Evolutionary conservation across 1,140 invertebrate genomes (phyloP).

Genomic region (Meloidogyne chitwoodi): DNA sequence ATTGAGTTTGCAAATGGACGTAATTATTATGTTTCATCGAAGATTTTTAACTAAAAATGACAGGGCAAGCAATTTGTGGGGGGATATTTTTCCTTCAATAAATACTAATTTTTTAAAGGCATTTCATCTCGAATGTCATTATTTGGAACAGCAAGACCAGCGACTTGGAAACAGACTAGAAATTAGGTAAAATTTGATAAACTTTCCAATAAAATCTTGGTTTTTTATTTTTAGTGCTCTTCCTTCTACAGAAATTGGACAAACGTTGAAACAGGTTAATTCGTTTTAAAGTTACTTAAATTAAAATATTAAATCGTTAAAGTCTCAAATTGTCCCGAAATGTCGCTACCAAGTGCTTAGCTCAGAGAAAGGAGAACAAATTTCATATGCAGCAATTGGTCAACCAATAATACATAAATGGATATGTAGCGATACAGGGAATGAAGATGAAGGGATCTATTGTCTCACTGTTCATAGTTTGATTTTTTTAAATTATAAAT

Average conservation of each 20-base stretch:
- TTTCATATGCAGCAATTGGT: slow-evolving; percentile 35
- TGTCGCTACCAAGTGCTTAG: slow-evolving; percentile 32
- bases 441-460: slow-evolving; percentile 24
- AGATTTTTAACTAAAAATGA: slow-evolving; percentile 41
- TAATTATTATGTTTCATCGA: slow-evolving; percentile 39
- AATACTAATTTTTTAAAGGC: slow-evolving; percentile 9
- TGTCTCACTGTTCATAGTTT: slow-evolving; percentile 38
- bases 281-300: too few relatives aligned
- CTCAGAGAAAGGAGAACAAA: slow-evolving; percentile 8
- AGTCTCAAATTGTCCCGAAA: slow-evolving; percentile 22
- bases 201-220: background rate
- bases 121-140: slow-evolving; percentile 37
- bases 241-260: slow-evolving; percentile 23
- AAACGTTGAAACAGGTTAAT: background rate
- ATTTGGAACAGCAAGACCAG: slow-evolving; percentile 31
- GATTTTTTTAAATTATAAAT: background rate
- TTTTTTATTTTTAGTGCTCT: slow-evolving; percentile 10
- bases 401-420: slow-evolving; percentile 31
- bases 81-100: background rate
- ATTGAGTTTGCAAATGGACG: slow-evolving; percentile 37
- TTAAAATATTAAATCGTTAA: too few relatives aligned
- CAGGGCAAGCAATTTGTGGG: background rate
- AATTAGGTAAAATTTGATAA: slow-evolving; percentile 16
- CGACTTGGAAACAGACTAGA: slow-evolving; percentile 33
- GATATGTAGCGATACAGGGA: slow-evolving; percentile 21